These are phyloP conservation scores for Mesocricetus auratus DNA, from an alignment of 2,113 vertebrate species.

Conservation along the genomic window DNA sequence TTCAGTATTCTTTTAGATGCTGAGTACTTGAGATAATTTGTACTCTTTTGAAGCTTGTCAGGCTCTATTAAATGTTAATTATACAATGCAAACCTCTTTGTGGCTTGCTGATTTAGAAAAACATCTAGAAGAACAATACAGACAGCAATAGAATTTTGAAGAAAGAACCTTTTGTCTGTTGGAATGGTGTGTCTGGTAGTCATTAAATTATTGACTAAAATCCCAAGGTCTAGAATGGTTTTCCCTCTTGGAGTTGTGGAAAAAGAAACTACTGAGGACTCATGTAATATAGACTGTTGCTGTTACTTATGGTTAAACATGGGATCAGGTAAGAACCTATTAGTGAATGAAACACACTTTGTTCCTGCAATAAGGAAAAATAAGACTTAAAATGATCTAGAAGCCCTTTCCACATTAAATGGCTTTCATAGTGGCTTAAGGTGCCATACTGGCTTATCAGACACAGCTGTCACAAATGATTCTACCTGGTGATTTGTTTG, in stretches of 20 bases:
- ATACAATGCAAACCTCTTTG: neutral
- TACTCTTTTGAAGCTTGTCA: neutral
- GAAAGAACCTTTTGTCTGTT: neutral
- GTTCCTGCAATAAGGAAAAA: neutral
- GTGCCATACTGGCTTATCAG: neutral
- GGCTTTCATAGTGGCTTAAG: neutral
- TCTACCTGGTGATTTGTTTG: neutral
- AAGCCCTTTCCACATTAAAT: neutral
- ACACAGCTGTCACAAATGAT: neutral
- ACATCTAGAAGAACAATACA: neutral
- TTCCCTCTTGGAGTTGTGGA: too few species aligned
- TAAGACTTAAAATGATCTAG: neutral
- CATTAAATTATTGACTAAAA: too few species aligned
- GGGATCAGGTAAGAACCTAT: neutral
- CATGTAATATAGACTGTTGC: neutral
- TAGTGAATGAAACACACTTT: neutral
- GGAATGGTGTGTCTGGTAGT: neutral
- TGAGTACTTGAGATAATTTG: neutral
- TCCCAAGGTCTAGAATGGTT: neutral
- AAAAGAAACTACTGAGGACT: neutral
- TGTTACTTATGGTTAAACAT: neutral
- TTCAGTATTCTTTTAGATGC: neutral
- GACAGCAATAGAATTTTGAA: neutral
- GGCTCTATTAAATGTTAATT: neutral
- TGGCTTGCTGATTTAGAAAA: neutral